Percentiles rank a stretch among this genome's conserved stretches.
Evolutionary conservation across 2,888 invertebrate species (phyloP).

Genomic region (Embidobia sp.): DNA sequence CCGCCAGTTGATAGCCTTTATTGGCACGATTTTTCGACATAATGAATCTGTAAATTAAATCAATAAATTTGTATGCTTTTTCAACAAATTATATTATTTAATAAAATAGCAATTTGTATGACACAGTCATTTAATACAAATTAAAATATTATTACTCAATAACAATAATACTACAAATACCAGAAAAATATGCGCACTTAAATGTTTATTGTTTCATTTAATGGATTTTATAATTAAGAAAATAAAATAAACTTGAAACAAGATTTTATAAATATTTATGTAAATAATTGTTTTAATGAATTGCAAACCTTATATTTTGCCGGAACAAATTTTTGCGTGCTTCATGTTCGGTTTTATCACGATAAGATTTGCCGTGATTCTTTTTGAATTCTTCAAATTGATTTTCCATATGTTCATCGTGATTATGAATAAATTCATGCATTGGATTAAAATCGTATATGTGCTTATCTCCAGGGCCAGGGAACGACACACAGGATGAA

Average conservation of each 20-base stretch:
- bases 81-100: too few relatives aligned
- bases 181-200: too few relatives aligned
- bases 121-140: too few relatives aligned
- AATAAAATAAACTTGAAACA: too few relatives aligned
- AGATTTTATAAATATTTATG: too few relatives aligned
- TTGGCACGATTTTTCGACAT: conserved; percentile 91
- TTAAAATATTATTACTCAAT: too few relatives aligned
- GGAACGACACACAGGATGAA: conserved; percentile 89
- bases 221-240: too few relatives aligned
- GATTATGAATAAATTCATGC: conserved; percentile 91
- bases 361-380: conserved; percentile 88
- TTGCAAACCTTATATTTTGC: conserved; percentile 89
- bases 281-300: not conserved
- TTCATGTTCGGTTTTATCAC: conserved; percentile 85
- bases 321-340: conserved; percentile 90
- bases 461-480: conserved; percentile 91
- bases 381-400: conserved; percentile 90
- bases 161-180: too few relatives aligned
- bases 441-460: conserved; percentile 95
- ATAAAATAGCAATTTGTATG: too few relatives aligned
- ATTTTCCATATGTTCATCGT: conserved; percentile 87
- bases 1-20: conserved; percentile 87
- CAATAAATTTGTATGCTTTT: too few relatives aligned
- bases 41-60: conserved; percentile 84
- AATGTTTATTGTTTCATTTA: too few relatives aligned